A percentile compares a stretch with the other conserved stretches of the same genome.
Evolutionary conservation across 2,888 invertebrate species (phyloP).

Genomic region (Drosophila fungiperda): DNA sequence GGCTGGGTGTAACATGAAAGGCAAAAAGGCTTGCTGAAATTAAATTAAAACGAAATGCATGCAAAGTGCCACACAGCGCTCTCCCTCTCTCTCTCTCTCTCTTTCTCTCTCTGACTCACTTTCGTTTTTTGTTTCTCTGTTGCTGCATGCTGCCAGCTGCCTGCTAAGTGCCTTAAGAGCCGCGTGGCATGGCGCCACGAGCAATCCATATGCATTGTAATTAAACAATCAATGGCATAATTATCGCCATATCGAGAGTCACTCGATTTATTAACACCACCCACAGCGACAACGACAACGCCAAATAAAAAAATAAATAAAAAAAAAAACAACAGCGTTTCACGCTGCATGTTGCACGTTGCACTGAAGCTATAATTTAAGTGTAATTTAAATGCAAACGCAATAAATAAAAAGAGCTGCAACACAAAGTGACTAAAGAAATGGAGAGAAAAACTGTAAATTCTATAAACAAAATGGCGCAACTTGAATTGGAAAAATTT

Average conservation of each 20-base stretch:
- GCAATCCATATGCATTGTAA: slow-evolving; percentile 73
- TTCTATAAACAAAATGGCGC: not conserved
- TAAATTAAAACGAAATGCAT: slow-evolving; percentile 78
- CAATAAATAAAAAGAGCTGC: slow-evolving; percentile 34
- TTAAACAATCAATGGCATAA: slow-evolving; percentile 80
- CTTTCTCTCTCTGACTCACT: not conserved
- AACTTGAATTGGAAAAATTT: not conserved
- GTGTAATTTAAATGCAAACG: slow-evolving; percentile 63
- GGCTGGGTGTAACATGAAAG: slow-evolving; percentile 69
- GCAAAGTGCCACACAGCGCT: slow-evolving; percentile 67
- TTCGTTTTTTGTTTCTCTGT: not conserved
- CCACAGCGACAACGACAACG: slow-evolving; percentile 37
- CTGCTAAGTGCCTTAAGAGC: slow-evolving; percentile 22
- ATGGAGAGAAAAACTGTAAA: not conserved
- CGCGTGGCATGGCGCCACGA: not conserved
- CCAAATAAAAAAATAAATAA: not conserved
- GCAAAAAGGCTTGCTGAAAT: slow-evolving; percentile 75
- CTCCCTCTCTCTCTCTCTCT: not conserved
- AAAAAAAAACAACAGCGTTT: not conserved
- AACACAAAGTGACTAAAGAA: slow-evolving; percentile 29
- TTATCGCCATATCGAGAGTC: slow-evolving; percentile 77
- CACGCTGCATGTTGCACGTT: not conserved
- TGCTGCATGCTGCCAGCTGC: not conserved
- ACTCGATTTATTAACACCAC: slow-evolving; percentile 79
- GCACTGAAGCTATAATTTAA: slow-evolving; percentile 33